Conservation (phyloP, 2,113 vertebrate species). For the Orthonyx spaldingii region DNA sequence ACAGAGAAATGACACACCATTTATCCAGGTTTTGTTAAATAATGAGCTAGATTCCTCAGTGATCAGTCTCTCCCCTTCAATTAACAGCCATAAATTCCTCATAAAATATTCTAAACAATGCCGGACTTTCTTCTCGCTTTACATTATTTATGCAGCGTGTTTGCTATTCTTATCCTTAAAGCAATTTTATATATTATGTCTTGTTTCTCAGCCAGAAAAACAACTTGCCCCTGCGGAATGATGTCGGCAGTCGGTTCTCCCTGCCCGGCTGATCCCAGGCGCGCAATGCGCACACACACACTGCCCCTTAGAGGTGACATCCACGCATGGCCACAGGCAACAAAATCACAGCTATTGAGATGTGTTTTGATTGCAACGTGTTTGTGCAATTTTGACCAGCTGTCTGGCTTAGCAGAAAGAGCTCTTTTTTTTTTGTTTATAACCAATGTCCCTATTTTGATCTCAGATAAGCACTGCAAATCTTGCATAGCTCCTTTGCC, state of each 20-base stretch:
- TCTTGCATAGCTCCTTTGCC: not conserved
- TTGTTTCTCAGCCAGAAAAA: slow-evolving; percentile 48
- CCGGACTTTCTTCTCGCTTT: slow-evolving; percentile 39
- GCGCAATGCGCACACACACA: slow-evolving; percentile 43
- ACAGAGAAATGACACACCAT: slow-evolving; percentile 19
- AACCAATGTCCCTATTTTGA: not conserved
- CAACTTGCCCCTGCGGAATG: not conserved
- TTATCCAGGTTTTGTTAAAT: slow-evolving; percentile 59
- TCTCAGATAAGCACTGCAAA: not conserved
- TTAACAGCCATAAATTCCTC: slow-evolving; percentile 63
- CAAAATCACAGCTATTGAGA: not conserved
- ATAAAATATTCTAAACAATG: slow-evolving; percentile 59
- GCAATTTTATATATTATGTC: slow-evolving; percentile 49
- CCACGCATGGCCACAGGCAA: slow-evolving; percentile 16
- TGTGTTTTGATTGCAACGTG: not conserved
- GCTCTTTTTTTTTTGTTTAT: not conserved
- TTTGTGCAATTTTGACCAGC: not conserved
- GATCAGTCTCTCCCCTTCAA: slow-evolving; percentile 57
- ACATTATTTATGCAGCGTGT: slow-evolving; percentile 47
- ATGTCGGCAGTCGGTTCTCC: not conserved
- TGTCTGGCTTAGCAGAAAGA: not conserved
- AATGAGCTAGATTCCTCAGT: slow-evolving; percentile 39
- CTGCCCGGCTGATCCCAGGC: not conserved
- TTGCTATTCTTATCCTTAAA: slow-evolving; percentile 55
- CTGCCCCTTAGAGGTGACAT: slow-evolving; percentile 69